Conservation (phyloP, 2,113 vertebrate genomes). For the Alligator mississippiensis region DNA sequence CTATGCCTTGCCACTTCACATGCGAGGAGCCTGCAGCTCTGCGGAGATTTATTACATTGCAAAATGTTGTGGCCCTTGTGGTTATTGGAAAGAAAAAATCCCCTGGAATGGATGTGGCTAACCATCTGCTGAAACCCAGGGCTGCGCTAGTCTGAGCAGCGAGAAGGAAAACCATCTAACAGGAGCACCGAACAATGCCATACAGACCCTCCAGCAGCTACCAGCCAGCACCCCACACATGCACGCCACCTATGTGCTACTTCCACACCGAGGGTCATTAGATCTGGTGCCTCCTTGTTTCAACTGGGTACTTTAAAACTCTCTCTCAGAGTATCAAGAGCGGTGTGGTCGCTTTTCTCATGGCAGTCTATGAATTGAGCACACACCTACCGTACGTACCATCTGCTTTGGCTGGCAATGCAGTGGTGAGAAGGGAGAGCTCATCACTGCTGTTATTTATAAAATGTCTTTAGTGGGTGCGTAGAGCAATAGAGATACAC, state of each 20-base stretch:
- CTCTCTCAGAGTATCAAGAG: neutral
- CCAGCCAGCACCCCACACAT: neutral
- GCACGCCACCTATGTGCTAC: neutral
- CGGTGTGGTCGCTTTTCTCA: conserved; percentile 25
- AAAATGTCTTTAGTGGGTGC: neutral
- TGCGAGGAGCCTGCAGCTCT: neutral
- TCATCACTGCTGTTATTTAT: neutral
- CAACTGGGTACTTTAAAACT: conserved; percentile 34
- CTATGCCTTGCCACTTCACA: conserved; percentile 24
- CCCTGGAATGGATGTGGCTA: conserved; percentile 62
- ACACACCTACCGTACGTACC: fast-evolving
- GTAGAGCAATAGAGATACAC: fast-evolving
- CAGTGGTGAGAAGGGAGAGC: neutral
- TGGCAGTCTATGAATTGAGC: conserved; percentile 19
- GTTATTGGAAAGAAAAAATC: conserved; percentile 26
- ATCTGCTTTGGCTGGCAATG: neutral
- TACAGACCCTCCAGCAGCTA: conserved; percentile 1
- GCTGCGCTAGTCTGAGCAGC: conserved; percentile 36
- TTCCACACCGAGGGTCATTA: conserved; percentile 19
- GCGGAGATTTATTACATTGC: neutral
- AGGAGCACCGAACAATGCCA: neutral
- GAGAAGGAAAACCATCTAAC: conserved; percentile 45
- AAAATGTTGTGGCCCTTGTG: conserved; percentile 42
- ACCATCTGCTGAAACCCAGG: conserved; percentile 66
- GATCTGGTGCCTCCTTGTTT: conserved; percentile 24